A percentile compares a stretch with the other conserved stretches of the same genome.
phyloP scores from a whole-genome alignment of 2,113 vertebrate species.

The Paradisaea rubra region DNA sequence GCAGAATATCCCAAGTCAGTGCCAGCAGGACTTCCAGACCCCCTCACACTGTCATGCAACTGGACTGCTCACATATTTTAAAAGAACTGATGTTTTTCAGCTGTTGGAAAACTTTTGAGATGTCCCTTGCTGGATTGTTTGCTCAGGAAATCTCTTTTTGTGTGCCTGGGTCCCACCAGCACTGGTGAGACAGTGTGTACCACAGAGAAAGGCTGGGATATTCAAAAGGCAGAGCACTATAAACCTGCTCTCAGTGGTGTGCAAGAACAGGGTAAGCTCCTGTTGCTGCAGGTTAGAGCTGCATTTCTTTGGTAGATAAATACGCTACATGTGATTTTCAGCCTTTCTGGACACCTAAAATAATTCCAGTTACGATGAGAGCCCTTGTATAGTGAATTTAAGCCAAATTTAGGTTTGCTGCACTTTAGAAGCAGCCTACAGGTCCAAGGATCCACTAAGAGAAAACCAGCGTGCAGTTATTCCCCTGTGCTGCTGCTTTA shows the following conservation, averaged over 20 bases:
- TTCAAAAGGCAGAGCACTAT: background rate
- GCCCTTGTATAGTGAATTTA: background rate
- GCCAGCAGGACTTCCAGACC: slow-evolving; percentile 5
- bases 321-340: background rate
- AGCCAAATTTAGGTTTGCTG: background rate
- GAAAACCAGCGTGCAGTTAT: background rate
- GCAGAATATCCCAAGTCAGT: background rate
- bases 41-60: background rate
- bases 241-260: background rate
- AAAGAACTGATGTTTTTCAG: slow-evolving; percentile 14
- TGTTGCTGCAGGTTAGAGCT: background rate
- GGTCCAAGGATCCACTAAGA: background rate
- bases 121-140: background rate
- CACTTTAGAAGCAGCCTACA: background rate
- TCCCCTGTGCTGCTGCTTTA: background rate
- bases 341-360: background rate
- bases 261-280: background rate
- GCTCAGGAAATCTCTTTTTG: background rate
- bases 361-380: background rate
- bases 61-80: background rate
- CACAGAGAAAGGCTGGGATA: background rate
- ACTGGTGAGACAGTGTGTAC: background rate
- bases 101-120: background rate
- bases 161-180: background rate
- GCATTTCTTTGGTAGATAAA: background rate